These are phyloP conservation scores for Elegia similella DNA, from an alignment of 2,888 invertebrate genomes.

Conservation along the genomic window DNA sequence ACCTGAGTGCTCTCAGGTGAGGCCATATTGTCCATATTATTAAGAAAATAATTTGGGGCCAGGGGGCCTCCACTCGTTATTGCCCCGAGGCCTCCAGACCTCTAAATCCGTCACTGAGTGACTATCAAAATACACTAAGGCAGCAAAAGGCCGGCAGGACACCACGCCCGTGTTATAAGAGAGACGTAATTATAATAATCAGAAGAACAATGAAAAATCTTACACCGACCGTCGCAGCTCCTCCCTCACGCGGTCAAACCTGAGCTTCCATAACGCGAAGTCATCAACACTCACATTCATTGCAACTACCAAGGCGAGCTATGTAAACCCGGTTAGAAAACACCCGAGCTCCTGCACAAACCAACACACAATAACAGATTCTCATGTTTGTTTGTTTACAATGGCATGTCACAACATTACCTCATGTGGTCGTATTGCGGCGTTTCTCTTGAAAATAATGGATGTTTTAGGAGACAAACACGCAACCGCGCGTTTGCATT, in stretches of 20 bases:
- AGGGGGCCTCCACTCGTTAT: too few species aligned
- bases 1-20: too few species aligned
- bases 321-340: background rate
- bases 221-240: conserved; percentile 55
- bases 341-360: background rate
- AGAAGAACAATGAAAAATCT: conserved; percentile 31
- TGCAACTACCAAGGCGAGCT: conserved; percentile 4
- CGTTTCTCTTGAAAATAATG: conserved; percentile 24
- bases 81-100: too few species aligned
- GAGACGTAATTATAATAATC: background rate
- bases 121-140: too few species aligned
- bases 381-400: conserved; percentile 26
- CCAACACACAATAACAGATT: background rate
- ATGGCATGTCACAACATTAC: conserved; percentile 35
- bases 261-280: conserved; percentile 59
- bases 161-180: too few species aligned
- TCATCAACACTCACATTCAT: conserved; percentile 46
- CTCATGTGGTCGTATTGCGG: conserved; percentile 45
- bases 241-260: conserved; percentile 60
- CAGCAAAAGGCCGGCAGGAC: too few species aligned
- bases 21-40: too few species aligned
- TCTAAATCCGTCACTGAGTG: too few species aligned
- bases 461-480: conserved; percentile 21
- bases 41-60: too few species aligned
- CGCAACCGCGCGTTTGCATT: conserved; percentile 9